phyloP scores from a whole-genome alignment of 2,888 invertebrate species.

The Erebia aethiops region DNA sequence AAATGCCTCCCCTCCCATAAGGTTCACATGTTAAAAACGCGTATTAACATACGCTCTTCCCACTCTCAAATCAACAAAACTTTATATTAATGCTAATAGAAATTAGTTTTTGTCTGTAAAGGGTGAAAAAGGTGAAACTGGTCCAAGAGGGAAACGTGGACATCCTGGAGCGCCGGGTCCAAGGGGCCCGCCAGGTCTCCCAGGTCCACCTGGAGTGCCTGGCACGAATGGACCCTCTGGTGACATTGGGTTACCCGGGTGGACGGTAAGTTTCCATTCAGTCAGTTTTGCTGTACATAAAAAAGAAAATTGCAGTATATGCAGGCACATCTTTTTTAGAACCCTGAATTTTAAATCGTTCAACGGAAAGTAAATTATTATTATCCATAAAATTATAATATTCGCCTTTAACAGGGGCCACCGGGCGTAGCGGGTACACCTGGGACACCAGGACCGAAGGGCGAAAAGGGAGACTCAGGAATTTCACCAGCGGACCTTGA shows the following conservation, averaged over 20 bases:
- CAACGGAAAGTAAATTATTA: conserved; percentile 12
- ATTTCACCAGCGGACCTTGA: conserved; percentile 63
- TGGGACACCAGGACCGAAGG: conserved; percentile 85
- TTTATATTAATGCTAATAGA: no score
- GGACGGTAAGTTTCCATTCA: conserved; percentile 79
- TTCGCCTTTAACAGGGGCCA: conserved; percentile 82
- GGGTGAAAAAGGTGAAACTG: conserved; percentile 77
- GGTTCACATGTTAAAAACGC: no score
- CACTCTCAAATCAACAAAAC: no score
- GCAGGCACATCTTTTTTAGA: neutral
- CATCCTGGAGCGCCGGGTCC: conserved; percentile 92
- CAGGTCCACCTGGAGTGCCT: conserved; percentile 87
- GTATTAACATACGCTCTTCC: no score
- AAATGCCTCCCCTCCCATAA: no score
- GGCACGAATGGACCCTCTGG: conserved; percentile 87
- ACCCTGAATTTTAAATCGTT: neutral
- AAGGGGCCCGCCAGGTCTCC: conserved; percentile 88
- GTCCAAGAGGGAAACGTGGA: conserved; percentile 83
- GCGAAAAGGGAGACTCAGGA: conserved; percentile 88
- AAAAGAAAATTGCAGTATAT: neutral
- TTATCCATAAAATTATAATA: conserved; percentile 27
- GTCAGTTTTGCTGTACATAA: no score
- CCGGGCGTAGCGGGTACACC: conserved; percentile 86
- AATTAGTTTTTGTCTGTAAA: conserved; percentile 36
- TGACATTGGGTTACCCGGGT: conserved; percentile 91